Conservation (phyloP, 2,888 invertebrate species). For the Coecobrya sp. region DNA sequence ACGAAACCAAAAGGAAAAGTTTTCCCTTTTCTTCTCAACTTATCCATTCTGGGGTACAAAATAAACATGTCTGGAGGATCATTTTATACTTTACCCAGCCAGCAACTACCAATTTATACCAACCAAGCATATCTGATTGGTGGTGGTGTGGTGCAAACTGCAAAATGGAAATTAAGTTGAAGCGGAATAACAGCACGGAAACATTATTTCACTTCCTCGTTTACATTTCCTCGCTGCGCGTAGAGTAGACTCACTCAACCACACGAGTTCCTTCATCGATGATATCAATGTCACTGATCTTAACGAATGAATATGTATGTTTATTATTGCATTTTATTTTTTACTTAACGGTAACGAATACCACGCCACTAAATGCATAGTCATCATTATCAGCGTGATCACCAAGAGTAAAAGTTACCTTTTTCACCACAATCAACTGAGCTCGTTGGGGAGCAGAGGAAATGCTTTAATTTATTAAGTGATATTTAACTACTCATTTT, state of each 20-base stretch:
- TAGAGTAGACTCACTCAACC: background rate
- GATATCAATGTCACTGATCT: constrained; percentile 21
- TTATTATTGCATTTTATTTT: background rate
- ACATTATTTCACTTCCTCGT: constrained; percentile 24
- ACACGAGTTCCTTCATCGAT: background rate
- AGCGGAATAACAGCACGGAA: constrained; percentile 36
- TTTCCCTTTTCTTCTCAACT: background rate
- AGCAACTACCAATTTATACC: constrained; percentile 5
- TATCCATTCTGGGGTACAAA: background rate
- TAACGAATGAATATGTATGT: background rate
- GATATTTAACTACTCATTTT: constrained; percentile 16
- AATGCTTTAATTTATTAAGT: constrained; percentile 40
- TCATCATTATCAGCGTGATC: background rate
- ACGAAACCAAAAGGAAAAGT: background rate
- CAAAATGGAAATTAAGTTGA: constrained; percentile 11
- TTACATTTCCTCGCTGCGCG: background rate
- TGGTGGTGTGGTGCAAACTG: background rate
- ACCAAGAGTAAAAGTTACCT: constrained; percentile 7
- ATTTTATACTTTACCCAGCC: background rate
- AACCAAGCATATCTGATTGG: constrained; percentile 10
- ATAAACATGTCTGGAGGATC: background rate
- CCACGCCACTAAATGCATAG: background rate
- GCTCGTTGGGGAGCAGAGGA: background rate
- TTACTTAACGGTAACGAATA: background rate
- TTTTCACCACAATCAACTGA: constrained; percentile 29